Conservation (phyloP, 1,140 invertebrate genomes). For the Drosophila lacertosa region DNA sequence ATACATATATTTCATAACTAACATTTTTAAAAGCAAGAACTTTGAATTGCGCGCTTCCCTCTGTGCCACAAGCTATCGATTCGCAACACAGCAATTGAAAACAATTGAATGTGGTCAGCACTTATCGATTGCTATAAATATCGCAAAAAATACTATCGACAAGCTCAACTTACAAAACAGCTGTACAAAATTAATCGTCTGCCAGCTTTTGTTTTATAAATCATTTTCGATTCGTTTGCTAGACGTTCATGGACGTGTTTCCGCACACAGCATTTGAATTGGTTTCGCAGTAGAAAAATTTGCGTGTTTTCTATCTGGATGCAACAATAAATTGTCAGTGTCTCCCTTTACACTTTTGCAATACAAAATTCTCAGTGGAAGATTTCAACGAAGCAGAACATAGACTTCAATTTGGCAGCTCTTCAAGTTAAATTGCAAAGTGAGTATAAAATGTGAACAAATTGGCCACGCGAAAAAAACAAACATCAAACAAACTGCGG, state of each 20-base stretch:
- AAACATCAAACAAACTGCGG: neutral
- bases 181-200: constrained; percentile 37
- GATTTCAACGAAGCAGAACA: constrained; percentile 32
- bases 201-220: constrained; percentile 65
- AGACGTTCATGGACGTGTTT: constrained; percentile 70
- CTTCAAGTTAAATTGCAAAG: constrained; percentile 45
- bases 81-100: neutral
- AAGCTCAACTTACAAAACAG: constrained; percentile 10
- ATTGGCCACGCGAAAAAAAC: neutral
- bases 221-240: constrained; percentile 75
- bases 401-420: constrained; percentile 43
- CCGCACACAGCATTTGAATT: constrained; percentile 66
- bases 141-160: constrained; percentile 1
- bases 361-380: constrained; percentile 76
- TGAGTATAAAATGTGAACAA: constrained; percentile 45
- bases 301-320: constrained; percentile 72
- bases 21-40: neutral
- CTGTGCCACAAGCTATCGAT: neutral
- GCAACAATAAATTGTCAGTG: constrained; percentile 69
- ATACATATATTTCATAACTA: neutral
- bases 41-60: neutral
- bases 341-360: constrained; percentile 46
- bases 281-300: constrained; percentile 76
- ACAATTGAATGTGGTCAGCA: neutral
- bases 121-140: neutral